Evolutionary conservation across 2,113 vertebrate species (phyloP).

Genomic region (Cinclus cinclus): DNA sequence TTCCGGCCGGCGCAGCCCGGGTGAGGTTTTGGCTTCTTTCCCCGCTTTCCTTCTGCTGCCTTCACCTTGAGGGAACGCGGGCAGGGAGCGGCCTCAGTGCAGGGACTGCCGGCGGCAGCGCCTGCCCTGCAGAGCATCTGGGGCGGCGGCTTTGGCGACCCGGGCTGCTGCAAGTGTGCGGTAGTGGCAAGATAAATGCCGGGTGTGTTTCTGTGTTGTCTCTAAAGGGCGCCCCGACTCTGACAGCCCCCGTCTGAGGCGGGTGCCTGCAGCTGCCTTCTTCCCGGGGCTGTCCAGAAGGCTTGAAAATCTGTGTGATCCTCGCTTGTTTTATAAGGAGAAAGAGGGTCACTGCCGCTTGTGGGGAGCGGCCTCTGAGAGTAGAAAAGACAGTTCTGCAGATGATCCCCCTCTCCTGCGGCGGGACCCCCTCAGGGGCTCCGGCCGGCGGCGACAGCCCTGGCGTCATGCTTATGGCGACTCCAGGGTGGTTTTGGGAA

Average conservation of each 20-base stretch:
- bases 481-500: neutral
- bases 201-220: neutral
- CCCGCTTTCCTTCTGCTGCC: neutral
- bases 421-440: neutral
- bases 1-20: neutral
- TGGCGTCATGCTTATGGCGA: accelerated
- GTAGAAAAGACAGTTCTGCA: neutral
- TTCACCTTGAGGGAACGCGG: neutral
- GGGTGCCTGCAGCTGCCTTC: neutral
- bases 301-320: neutral
- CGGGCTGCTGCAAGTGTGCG: neutral
- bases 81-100: neutral
- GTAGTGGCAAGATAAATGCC: accelerated
- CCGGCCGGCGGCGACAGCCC: neutral
- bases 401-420: neutral
- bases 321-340: neutral
- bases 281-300: neutral
- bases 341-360: accelerated
- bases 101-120: neutral
- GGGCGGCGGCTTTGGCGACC: neutral
- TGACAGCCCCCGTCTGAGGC: neutral
- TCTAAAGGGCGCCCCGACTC: neutral
- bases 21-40: neutral
- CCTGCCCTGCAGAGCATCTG: neutral
- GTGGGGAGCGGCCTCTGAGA: neutral